Conservation (phyloP, 2,888 invertebrate genomes). For the Leucoptera coffeella region DNA sequence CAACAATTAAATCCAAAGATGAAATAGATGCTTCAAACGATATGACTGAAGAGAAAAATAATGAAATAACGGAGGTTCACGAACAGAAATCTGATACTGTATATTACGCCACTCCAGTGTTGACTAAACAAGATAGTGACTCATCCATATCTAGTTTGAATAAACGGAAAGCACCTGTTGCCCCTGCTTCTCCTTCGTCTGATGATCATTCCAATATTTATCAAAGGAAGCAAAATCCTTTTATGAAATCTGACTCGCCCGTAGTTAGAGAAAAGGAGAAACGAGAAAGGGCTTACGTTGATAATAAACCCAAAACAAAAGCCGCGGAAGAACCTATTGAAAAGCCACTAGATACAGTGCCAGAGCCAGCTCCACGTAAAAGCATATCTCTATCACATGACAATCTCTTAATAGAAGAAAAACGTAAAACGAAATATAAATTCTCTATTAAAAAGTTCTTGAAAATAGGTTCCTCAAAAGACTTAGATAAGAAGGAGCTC, state of each 20-base stretch:
- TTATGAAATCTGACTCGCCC: slow-evolving; percentile 59
- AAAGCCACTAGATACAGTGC: slow-evolving; percentile 20
- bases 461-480: slow-evolving; percentile 70
- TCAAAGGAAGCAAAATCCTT: slow-evolving; percentile 51
- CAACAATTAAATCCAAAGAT: slow-evolving; percentile 19
- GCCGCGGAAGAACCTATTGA: slow-evolving; percentile 23
- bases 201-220: slow-evolving; percentile 52
- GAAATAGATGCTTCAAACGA: slow-evolving; percentile 17
- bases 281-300: slow-evolving; percentile 56
- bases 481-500: slow-evolving; percentile 54
- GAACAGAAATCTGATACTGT: slow-evolving; percentile 32
- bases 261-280: slow-evolving; percentile 71
- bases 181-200: slow-evolving; percentile 49
- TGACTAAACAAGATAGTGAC: slow-evolving; percentile 53
- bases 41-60: slow-evolving; percentile 27
- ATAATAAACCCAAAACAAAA: slow-evolving; percentile 18
- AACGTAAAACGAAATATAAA: slow-evolving; percentile 64
- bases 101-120: slow-evolving; percentile 40
- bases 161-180: slow-evolving; percentile 74
- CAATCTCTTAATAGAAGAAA: slow-evolving; percentile 55
- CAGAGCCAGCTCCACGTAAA: slow-evolving; percentile 64
- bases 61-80: slow-evolving; percentile 26
- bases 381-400: slow-evolving; percentile 72
- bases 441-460: slow-evolving; percentile 81
- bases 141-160: slow-evolving; percentile 49